These are phyloP conservation scores for Drosophila melanica DNA, from an alignment of 1,140 invertebrate genomes.

Conservation along the genomic window DNA sequence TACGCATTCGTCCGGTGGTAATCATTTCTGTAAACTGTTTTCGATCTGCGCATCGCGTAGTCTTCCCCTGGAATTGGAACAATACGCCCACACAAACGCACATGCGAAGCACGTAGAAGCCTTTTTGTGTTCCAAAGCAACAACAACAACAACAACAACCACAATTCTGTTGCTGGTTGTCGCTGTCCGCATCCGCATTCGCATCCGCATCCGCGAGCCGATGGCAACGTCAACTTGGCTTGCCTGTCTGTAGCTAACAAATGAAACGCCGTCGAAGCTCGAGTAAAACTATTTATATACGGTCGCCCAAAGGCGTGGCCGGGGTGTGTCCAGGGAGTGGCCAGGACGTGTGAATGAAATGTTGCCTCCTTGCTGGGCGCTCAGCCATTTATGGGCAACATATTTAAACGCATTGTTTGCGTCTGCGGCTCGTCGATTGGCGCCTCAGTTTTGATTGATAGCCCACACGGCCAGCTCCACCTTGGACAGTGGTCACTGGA, in stretches of 20 bases:
- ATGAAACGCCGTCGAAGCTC: conserved; percentile 48
- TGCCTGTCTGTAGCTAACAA: conserved; percentile 68
- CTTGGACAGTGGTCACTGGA: conserved; percentile 21
- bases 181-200: conserved; percentile 1
- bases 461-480: conserved; percentile 17
- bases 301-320: conserved; percentile 18
- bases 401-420: conserved; percentile 59
- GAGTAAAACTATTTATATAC: conserved; percentile 70
- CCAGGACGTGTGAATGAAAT: conserved; percentile 37
- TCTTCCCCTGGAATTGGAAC: conserved; percentile 4
- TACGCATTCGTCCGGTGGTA: conserved; percentile 71
- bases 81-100: conserved; percentile 4
- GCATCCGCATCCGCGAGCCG: not conserved
- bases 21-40: conserved; percentile 81
- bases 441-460: conserved; percentile 64
- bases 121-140: conserved; percentile 36
- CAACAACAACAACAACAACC: conserved; percentile 26
- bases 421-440: conserved; percentile 46
- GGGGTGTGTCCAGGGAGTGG: conserved; percentile 24
- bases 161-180: conserved; percentile 13
- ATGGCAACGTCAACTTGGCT: conserved; percentile 58
- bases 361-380: conserved; percentile 2
- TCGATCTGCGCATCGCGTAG: conserved; percentile 58
- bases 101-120: conserved; percentile 50
- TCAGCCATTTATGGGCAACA: conserved; percentile 50